Evolutionary conservation across 2,888 invertebrate species (phyloP), one percentile per base, ranked within the genome.

Genomic region (Trisateles emortualis): DNA sequence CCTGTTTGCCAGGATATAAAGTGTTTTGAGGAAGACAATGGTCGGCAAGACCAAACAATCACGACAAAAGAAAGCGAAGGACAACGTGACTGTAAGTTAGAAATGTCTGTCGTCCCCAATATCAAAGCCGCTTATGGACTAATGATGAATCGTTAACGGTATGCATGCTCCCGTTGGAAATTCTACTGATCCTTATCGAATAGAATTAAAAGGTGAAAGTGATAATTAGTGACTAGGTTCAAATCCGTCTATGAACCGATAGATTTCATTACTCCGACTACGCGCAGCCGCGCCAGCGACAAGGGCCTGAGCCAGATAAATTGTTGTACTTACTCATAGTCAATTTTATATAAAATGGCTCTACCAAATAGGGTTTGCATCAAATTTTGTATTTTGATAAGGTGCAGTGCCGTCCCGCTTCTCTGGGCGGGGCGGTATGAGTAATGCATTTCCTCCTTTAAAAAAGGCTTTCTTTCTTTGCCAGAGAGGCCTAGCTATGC

Each of bases 51-150:
- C 85, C 86, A 89, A 91, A 87, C 79, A 79, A 71, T 79, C 77
- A 81, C 78, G 83, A 80, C 77, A 65, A 91, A 92, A 90, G 92
- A 92, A 92, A 92, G 92, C 83, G 84, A 77, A 83, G 85, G 83
- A 83, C 87, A 88, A 88, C 91, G 92, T 91, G 92, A 90, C 87
- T 70, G 83, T 69, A 72, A 75, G 77, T 77, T 86, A 86, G 86
- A 89, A 90, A 90, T 86, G 82, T 79, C 81, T 86, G 82, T 79
- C 81, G 90, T 60, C 90, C 91, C 79, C 84, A 79, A 84, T 91
- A 83, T 81, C 70, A 62, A 57, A 61, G 55, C 79, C 79, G 71
- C 65, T 75, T 84, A 84, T 79, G 91, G 90, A 89, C 86, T 87
- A 87, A 88, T 84, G 80, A 82, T 75, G 81, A 81, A 81, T 87